Conservation (phyloP, 2,888 invertebrate species). For the Morinoia aosen region DNA sequence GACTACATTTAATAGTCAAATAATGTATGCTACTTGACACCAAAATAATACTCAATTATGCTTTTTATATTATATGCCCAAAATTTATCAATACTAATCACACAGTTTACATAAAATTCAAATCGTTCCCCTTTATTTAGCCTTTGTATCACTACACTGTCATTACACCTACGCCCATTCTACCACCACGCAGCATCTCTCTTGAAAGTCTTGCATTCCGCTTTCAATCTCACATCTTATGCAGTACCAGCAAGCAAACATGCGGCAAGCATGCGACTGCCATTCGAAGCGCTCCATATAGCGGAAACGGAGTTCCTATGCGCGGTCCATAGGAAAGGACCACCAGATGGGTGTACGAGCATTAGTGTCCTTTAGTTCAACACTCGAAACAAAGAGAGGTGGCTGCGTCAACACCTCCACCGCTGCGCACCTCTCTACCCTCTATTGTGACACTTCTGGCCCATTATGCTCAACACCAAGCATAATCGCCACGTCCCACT, state of each 20-base stretch:
- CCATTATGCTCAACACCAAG: background rate
- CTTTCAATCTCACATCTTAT: too few species aligned
- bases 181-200: too few species aligned
- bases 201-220: too few species aligned
- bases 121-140: background rate
- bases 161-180: too few species aligned
- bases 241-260: background rate
- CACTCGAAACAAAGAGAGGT: conserved; percentile 35
- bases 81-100: background rate
- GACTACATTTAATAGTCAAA: background rate
- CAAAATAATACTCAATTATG: background rate
- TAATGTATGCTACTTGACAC: background rate
- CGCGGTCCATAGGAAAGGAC: background rate
- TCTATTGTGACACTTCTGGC: conserved; percentile 14
- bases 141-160: too few species aligned
- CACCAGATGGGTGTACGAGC: background rate
- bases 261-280: background rate
- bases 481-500: background rate
- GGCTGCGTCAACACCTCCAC: conserved; percentile 26
- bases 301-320: background rate
- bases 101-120: background rate
- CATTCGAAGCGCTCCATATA: background rate
- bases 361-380: conserved; percentile 28
- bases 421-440: background rate
- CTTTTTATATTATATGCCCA: background rate